Percentiles rank a stretch among this genome's conserved stretches.
Evolutionary conservation across 2,888 invertebrate genomes (phyloP).

Genomic region (Stenolophus ochropezus): DNA sequence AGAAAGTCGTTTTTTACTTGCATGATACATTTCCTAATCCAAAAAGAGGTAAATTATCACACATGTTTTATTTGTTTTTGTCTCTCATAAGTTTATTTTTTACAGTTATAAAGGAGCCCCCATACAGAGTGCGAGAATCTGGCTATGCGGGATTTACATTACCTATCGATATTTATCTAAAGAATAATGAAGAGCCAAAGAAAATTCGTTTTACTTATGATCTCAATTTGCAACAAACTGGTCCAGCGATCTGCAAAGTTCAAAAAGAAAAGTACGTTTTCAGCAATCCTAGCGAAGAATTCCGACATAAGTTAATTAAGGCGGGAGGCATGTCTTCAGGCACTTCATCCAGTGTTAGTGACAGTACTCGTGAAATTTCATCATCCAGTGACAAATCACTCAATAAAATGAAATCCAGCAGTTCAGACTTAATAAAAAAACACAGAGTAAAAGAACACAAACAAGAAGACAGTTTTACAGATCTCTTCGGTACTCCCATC

Average conservation of each 20-base stretch:
- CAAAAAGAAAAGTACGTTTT: conserved; percentile 90
- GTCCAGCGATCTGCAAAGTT: conserved; percentile 81
- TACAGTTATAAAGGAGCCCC: conserved; percentile 92
- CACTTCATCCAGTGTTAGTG: conserved; percentile 45
- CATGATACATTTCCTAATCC: conserved; percentile 96
- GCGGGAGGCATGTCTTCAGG: conserved; percentile 82
- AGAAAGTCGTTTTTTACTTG: conserved; percentile 92
- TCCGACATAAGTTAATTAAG: conserved; percentile 88
- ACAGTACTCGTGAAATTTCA: conserved; percentile 45
- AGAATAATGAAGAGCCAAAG: conserved; percentile 92
- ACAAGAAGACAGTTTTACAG: conserved; percentile 81
- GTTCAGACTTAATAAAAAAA: conserved; percentile 66
- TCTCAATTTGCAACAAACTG: conserved; percentile 85
- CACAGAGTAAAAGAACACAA: conserved; percentile 73
- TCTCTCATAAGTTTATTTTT: conserved; percentile 65
- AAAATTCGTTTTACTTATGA: conserved; percentile 90
- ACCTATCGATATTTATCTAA: conserved; percentile 91
- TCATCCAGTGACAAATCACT: conserved; percentile 45
- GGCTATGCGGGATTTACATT: conserved; percentile 96
- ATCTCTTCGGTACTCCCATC: conserved; percentile 89
- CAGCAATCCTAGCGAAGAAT: conserved; percentile 90
- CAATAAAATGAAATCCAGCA: conserved; percentile 69
- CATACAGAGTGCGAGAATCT: conserved; percentile 92
- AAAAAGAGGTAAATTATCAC: conserved; percentile 81
- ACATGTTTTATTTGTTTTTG: neutral